A percentile compares a stretch with the other conserved stretches of the same genome.
phyloP scores from a whole-genome alignment of 2,888 invertebrate species.

The Orthosia cruda region DNA sequence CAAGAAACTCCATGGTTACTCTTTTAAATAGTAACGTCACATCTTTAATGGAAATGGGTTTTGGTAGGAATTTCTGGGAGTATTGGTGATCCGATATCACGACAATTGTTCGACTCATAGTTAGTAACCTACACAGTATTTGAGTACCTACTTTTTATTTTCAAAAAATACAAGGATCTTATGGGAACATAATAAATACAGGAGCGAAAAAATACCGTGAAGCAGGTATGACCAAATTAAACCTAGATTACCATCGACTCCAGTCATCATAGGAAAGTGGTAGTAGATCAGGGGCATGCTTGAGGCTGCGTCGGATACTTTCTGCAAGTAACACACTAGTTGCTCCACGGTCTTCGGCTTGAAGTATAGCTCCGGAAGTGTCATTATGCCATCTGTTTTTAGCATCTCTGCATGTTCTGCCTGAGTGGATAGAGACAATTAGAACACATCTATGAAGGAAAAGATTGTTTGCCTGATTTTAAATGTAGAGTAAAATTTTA shows the following conservation, averaged over 20 bases:
- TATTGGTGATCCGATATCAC: too few relatives aligned
- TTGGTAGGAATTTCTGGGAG: too few relatives aligned
- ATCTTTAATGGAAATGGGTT: too few relatives aligned
- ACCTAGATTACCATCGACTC: constrained; percentile 68
- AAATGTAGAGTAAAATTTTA: background rate
- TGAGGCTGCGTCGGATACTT: constrained; percentile 93
- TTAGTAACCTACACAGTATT: too few relatives aligned
- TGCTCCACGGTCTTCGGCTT: constrained; percentile 92
- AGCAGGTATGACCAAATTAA: background rate
- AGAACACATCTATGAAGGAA: background rate
- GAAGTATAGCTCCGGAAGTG: constrained; percentile 94
- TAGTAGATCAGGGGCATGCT: constrained; percentile 95
- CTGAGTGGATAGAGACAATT: constrained; percentile 76
- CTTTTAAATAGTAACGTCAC: too few relatives aligned
- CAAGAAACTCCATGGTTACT: too few relatives aligned
- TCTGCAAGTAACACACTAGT: constrained; percentile 92
- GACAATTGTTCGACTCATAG: too few relatives aligned
- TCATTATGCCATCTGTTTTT: constrained; percentile 89
- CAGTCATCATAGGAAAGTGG: constrained; percentile 76
- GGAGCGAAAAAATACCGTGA: background rate
- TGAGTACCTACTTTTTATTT: background rate
- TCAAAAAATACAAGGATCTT: background rate
- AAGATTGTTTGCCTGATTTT: background rate
- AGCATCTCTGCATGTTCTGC: constrained; percentile 92
- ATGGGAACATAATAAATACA: too few relatives aligned